Conservation (phyloP, 2,888 invertebrate genomes). For the Villa cingulata region DNA sequence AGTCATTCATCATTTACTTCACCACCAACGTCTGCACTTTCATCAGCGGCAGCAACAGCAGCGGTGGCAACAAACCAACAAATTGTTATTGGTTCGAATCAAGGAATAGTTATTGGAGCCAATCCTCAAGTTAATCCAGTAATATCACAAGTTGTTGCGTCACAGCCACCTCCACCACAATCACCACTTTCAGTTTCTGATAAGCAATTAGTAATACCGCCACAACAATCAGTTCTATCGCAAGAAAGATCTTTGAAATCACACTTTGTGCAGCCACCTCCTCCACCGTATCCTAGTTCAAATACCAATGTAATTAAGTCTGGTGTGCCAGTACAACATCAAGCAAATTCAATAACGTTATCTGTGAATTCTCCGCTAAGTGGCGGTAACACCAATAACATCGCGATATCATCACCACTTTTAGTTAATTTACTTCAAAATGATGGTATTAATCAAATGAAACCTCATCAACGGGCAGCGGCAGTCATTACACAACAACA, state of each 20-base stretch:
- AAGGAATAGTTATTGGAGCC: conserved; percentile 1
- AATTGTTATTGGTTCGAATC: conserved; percentile 2
- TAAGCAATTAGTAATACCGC: conserved; percentile 4
- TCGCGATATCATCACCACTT: conserved; percentile 75
- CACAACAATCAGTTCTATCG: conserved; percentile 1
- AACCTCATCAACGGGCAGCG: conserved; percentile 16
- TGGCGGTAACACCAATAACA: conserved; percentile 33
- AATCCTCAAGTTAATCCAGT: not conserved
- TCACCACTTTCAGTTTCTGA: conserved; percentile 6
- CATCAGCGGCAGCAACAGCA: not conserved
- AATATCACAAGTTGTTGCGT: not conserved
- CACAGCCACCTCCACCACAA: conserved; percentile 9
- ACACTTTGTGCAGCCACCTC: conserved; percentile 29
- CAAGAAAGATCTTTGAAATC: conserved; percentile 21
- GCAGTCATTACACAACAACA: conserved; percentile 10
- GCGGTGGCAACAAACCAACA: conserved; percentile 2
- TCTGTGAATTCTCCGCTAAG: conserved; percentile 5
- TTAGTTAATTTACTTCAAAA: conserved; percentile 85
- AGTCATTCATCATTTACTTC: not conserved
- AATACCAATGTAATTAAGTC: conserved; percentile 11
- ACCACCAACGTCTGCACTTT: not conserved
- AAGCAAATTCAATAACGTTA: conserved; percentile 6
- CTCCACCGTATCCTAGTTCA: conserved; percentile 32
- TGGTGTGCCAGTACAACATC: conserved; percentile 2
- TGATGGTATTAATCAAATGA: conserved; percentile 41